phyloP scores from a whole-genome alignment of 2,888 invertebrate genomes.

The Scrobipalpa atriplicella region DNA sequence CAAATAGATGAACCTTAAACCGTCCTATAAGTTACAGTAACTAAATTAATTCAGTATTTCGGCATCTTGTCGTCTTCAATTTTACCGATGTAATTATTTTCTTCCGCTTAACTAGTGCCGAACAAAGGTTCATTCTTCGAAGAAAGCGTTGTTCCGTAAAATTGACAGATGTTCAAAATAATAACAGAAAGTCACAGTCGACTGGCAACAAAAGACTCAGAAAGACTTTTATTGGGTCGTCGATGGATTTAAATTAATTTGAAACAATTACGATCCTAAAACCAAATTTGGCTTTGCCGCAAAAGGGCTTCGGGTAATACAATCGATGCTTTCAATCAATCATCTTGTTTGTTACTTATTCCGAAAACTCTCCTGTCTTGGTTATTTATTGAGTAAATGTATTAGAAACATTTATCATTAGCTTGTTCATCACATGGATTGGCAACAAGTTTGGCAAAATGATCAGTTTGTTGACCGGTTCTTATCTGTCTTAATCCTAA shows the following conservation, averaged over 20 bases:
- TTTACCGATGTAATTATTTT: conserved; percentile 65
- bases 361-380: too few relatives aligned
- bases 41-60: conserved; percentile 43
- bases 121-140: conserved; percentile 59
- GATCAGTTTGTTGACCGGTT: too few relatives aligned
- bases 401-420: too few relatives aligned
- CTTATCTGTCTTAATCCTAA: too few relatives aligned
- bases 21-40: conserved; percentile 2
- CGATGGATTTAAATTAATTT: conserved; percentile 52
- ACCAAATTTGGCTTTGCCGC: conserved; percentile 22
- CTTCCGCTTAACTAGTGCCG: conserved; percentile 64
- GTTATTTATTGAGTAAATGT: too few relatives aligned
- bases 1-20: not conserved
- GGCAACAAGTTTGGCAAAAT: too few relatives aligned
- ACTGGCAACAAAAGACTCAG: conserved; percentile 47
- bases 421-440: too few relatives aligned
- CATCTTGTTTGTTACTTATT: conserved; percentile 34
- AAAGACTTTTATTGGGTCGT: conserved; percentile 51
- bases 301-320: conserved; percentile 15
- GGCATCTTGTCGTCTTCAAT: conserved; percentile 52
- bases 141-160: conserved; percentile 62
- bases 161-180: conserved; percentile 70
- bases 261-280: conserved; percentile 29
- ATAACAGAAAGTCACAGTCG: conserved; percentile 60
- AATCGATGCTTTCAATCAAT: conserved; percentile 13